These are phyloP conservation scores for Agriotes lineatus DNA, from an alignment of 2,888 invertebrate genomes.

Conservation along the genomic window DNA sequence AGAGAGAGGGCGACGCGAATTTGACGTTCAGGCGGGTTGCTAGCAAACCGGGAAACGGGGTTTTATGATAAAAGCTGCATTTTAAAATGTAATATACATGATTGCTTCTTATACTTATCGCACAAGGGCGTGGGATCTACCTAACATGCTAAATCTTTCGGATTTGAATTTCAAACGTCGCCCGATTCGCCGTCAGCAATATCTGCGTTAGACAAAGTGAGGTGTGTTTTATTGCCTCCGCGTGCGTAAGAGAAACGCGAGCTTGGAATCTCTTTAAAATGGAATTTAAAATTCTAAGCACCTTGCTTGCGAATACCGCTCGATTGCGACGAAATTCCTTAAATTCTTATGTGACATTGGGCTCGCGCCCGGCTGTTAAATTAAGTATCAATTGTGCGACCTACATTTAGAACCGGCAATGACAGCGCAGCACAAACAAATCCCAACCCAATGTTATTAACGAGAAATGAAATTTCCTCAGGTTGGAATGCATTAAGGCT, in stretches of 20 bases:
- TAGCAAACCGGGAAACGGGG: conserved; percentile 26
- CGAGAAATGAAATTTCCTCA: conserved; percentile 54
- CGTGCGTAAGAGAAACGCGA: conserved; percentile 45
- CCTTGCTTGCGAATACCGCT: conserved; percentile 43
- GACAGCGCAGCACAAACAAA: conserved; percentile 51
- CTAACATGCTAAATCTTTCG: conserved; percentile 51
- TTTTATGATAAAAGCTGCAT: conserved; percentile 45
- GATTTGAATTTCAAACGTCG: conserved; percentile 54
- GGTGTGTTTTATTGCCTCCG: conserved; percentile 51
- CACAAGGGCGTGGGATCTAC: conserved; percentile 45
- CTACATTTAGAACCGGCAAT: conserved; percentile 43
- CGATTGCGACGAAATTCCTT: conserved; percentile 38
- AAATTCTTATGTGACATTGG: conserved; percentile 39
- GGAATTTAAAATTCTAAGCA: conserved; percentile 51
- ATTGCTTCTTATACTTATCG: conserved; percentile 51
- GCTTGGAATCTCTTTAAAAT: conserved; percentile 47
- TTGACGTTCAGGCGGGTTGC: conserved; percentile 21
- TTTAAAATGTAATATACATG: conserved; percentile 46
- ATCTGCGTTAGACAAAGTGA: conserved; percentile 53
- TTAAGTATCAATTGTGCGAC: conserved; percentile 42
- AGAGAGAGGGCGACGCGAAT: conserved; percentile 9
- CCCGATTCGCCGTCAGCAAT: conserved; percentile 52
- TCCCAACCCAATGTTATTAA: conserved; percentile 51
- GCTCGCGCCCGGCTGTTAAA: conserved; percentile 30
- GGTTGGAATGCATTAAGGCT: conserved; percentile 52